Conservation (phyloP, 2,113 vertebrate species). For the Syngnathus scovelli region DNA sequence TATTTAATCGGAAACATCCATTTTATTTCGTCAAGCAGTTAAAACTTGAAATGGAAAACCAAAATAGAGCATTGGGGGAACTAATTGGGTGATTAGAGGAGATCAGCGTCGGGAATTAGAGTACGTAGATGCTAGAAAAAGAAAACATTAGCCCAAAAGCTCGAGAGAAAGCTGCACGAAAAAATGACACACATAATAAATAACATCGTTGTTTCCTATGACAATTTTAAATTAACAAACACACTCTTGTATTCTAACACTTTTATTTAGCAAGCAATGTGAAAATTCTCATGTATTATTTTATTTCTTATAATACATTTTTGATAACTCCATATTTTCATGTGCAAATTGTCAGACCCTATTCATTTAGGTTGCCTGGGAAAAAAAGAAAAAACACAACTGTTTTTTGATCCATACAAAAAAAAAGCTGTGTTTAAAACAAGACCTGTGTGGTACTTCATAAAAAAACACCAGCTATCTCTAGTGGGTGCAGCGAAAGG, state of each 20-base stretch:
- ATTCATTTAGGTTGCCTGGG: too few species aligned
- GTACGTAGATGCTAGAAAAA: neutral
- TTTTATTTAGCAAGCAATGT: neutral
- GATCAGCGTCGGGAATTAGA: neutral
- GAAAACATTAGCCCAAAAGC: neutral
- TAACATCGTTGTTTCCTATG: neutral
- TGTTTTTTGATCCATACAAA: too few species aligned
- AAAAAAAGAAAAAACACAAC: too few species aligned
- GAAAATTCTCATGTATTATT: neutral
- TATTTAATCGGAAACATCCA: neutral
- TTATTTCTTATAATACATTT: too few species aligned
- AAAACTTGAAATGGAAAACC: neutral
- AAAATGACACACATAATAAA: neutral
- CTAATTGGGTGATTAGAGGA: slow-evolving; percentile 7
- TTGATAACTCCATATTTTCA: neutral
- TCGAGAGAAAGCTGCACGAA: neutral
- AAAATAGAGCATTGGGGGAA: slow-evolving; percentile 4
- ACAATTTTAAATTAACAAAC: neutral
- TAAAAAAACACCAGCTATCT: too few species aligned
- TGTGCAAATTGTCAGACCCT: neutral
- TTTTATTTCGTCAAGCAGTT: slow-evolving; percentile 3
- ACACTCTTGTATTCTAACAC: neutral
- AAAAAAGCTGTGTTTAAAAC: too few species aligned
- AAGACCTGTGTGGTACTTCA: too few species aligned
- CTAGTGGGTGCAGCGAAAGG: too few species aligned